Base-by-base conservation (phyloP, 1,140 invertebrate genomes). In the Bursaphelenchus mucronatus region DNA sequence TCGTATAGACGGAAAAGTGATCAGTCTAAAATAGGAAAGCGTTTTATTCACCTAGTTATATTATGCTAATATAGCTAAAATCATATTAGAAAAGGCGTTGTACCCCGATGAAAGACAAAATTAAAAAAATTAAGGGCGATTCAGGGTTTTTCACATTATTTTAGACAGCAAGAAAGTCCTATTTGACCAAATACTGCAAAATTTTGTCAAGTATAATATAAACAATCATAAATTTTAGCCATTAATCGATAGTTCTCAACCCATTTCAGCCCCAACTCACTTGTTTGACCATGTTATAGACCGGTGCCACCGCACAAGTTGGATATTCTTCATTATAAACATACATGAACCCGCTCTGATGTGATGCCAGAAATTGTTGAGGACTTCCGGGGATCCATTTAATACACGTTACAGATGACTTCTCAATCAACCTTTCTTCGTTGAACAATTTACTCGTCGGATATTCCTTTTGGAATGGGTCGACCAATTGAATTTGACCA, bases 341-440 rank as follows among this genome's bases (percentile, higher is more conserved):
- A 85, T 97, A 97, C 75, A 98, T 86, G 77, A 96, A 90, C n/a
- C 95, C 95, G 68, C 92, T 96, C 55, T 89, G 87, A 83, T 98
- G 92, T 6, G 93, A 90, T 53, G 91, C 91, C 63, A 97, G 84
- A 83, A 98, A 98, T 73, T 93, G 85, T 78, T 93, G 92, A 67
- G 88, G 87, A 40, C 91, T 94, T 55, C 89, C 89, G 15, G 94
- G 95, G 64, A 98, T 87, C 94, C 94, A 98, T 79, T 90, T 89
- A 76, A 98, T 88, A 83, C 94, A 97, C n/a, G 95, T 98, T 69
- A 97, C 94, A 84, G 91, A 90, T 61, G 89, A 93, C 85, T 97
- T 97, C 82, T 99, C 95, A 81, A 98, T 95, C 76, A 94, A 84
- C 82, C 93, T 89, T 90, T 98, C 95, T 87, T 97, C 94, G 87